These are phyloP conservation scores for Hemibagrus guttatus DNA, from an alignment of 2,797 vertebrate species.

Conservation along the genomic window DNA sequence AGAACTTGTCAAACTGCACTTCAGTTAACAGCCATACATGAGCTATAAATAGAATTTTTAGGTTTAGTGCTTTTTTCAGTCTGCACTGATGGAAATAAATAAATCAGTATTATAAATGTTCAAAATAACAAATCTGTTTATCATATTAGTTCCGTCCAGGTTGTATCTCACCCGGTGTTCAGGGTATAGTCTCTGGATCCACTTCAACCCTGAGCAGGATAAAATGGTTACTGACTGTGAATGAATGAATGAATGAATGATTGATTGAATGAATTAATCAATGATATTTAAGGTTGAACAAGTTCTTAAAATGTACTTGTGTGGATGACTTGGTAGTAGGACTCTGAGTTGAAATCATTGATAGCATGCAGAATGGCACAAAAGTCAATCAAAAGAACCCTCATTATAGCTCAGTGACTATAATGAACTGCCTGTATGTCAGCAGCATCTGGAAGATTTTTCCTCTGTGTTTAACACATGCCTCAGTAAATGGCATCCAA, in stretches of 20 bases:
- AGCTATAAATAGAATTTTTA: neutral
- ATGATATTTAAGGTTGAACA: neutral
- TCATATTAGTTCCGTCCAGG: neutral
- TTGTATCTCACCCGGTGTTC: neutral
- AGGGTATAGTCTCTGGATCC: neutral
- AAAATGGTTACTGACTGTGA: neutral
- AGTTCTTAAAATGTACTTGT: neutral
- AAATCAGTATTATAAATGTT: neutral
- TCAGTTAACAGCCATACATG: neutral
- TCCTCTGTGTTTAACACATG: neutral
- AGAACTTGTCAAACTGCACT: neutral
- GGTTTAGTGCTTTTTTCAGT: neutral
- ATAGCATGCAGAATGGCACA: neutral
- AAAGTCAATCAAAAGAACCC: neutral
- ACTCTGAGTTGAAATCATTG: neutral
- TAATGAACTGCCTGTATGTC: neutral
- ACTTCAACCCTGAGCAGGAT: neutral
- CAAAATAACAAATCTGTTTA: neutral
- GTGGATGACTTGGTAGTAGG: neutral
- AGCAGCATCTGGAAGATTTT: slow-evolving; percentile 1
- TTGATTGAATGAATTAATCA: neutral
- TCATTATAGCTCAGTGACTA: neutral
- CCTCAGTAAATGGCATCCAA: neutral
- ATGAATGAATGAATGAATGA: neutral
- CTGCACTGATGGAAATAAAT: neutral